phyloP scores from a whole-genome alignment of 2,888 invertebrate species.

The Orthosia gracilis region DNA sequence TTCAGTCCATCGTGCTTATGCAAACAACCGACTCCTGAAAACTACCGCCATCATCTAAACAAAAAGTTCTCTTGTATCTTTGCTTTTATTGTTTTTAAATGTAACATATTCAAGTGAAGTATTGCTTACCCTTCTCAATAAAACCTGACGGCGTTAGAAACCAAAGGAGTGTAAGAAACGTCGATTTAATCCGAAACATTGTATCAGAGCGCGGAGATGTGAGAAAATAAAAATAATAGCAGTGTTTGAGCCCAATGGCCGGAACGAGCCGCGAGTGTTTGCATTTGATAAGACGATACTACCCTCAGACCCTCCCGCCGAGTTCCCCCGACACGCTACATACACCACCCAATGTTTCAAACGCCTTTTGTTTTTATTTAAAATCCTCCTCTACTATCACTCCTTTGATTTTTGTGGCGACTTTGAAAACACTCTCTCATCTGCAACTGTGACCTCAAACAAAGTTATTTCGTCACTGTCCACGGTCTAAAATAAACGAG shows the following conservation, averaged over 20 bases:
- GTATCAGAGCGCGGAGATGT: constrained; percentile 75
- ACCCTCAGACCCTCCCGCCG: constrained; percentile 55
- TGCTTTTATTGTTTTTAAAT: constrained; percentile 31
- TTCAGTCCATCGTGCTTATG: neutral
- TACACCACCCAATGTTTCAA: constrained; percentile 62
- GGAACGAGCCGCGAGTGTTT: constrained; percentile 88
- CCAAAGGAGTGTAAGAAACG: constrained; percentile 72
- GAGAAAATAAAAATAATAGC: constrained; percentile 88
- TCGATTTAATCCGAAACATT: constrained; percentile 77
- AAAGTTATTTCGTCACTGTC: constrained; percentile 32
- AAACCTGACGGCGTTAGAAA: constrained; percentile 69
- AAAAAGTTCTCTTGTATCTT: constrained; percentile 22
- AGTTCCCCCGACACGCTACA: constrained; percentile 67
- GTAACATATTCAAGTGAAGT: constrained; percentile 56
- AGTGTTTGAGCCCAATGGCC: constrained; percentile 85
- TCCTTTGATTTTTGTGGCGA: constrained; percentile 31
- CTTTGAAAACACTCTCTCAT: constrained; percentile 26
- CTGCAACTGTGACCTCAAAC: constrained; percentile 12
- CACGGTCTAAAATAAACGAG: constrained; percentile 41
- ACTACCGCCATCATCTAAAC: constrained; percentile 5
- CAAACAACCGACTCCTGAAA: neutral
- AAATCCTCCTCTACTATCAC: constrained; percentile 29
- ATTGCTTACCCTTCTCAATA: constrained; percentile 66
- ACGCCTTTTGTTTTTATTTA: constrained; percentile 61
- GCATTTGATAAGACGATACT: constrained; percentile 86